phyloP scores from a whole-genome alignment of 2,888 invertebrate species.

The Drosophila fulvimacula region DNA sequence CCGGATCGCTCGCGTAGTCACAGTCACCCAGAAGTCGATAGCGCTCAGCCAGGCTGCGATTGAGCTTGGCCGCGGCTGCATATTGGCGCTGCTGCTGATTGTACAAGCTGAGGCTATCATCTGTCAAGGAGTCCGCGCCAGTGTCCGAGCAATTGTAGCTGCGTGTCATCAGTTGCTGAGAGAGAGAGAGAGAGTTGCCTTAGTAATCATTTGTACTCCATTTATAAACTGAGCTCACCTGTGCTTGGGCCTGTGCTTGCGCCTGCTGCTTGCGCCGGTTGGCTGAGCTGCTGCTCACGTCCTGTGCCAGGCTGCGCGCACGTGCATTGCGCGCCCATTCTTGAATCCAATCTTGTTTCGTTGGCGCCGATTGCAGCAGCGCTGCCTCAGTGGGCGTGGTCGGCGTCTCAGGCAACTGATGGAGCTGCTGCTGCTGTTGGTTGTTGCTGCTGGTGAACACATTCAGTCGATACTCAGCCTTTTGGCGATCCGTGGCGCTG shows the following conservation, averaged over 20 bases:
- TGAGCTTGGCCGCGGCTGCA: slow-evolving; percentile 71
- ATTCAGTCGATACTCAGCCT: slow-evolving; percentile 84
- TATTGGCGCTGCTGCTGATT: slow-evolving; percentile 66
- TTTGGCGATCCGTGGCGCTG: slow-evolving; percentile 83
- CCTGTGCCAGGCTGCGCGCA: slow-evolving; percentile 83
- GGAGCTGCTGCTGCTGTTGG: slow-evolving; percentile 52
- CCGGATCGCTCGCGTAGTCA: slow-evolving; percentile 84
- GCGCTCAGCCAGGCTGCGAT: slow-evolving; percentile 79
- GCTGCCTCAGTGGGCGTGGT: slow-evolving; percentile 80
- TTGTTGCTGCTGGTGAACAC: slow-evolving; percentile 80
- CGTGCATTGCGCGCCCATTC: slow-evolving; percentile 88
- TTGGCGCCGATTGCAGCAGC: slow-evolving; percentile 82
- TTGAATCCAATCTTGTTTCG: slow-evolving; percentile 87
- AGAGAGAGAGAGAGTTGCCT: not conserved
- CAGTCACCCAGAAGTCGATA: slow-evolving; percentile 82
- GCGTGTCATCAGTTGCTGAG: slow-evolving; percentile 82
- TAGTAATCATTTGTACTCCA: not conserved
- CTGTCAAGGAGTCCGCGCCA: slow-evolving; percentile 78
- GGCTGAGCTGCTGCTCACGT: slow-evolving; percentile 56
- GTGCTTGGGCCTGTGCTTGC: slow-evolving; percentile 57
- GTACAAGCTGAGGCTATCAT: slow-evolving; percentile 79
- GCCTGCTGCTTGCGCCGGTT: slow-evolving; percentile 66
- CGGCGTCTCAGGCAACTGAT: slow-evolving; percentile 78
- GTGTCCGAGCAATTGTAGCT: slow-evolving; percentile 83
- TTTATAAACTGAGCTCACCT: slow-evolving; percentile 42